phyloP scores from a whole-genome alignment of 1,140 invertebrate species.

The Drosophila gunungcola region DNA sequence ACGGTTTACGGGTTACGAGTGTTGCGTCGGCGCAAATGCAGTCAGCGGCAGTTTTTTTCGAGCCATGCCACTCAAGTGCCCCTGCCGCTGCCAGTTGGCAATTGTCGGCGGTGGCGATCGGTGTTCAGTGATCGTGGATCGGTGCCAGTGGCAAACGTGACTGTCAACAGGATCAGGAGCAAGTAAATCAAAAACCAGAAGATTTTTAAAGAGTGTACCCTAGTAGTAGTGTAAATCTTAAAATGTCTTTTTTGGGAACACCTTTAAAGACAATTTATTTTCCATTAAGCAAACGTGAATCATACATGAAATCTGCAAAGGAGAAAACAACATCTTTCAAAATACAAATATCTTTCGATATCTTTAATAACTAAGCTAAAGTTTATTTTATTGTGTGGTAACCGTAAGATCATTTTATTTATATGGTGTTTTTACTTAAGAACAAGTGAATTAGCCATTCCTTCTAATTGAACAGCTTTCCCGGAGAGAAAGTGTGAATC shows the following conservation, averaged over 20 bases:
- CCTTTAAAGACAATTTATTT: too few relatives aligned
- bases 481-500: too few relatives aligned
- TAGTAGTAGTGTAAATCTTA: too few relatives aligned
- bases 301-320: too few relatives aligned
- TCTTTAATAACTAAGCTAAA: neutral
- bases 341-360: too few relatives aligned
- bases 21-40: slow-evolving; percentile 47
- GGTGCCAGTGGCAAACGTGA: neutral
- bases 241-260: too few relatives aligned
- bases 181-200: neutral
- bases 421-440: too few relatives aligned
- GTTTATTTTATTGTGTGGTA: neutral
- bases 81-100: slow-evolving; percentile 53
- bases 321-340: too few relatives aligned
- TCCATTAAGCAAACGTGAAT: too few relatives aligned
- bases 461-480: too few relatives aligned
- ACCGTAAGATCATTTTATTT: neutral
- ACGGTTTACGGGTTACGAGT: slow-evolving; percentile 16
- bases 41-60: slow-evolving; percentile 8
- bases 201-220: neutral
- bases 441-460: too few relatives aligned
- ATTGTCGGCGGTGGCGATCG: slow-evolving; percentile 52
- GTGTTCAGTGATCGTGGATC: slow-evolving; percentile 22
- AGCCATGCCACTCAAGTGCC: slow-evolving; percentile 1
- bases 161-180: slow-evolving; percentile 20